These are phyloP conservation scores for Caenorhabditis latens DNA, from an alignment of 1,140 invertebrate species.

Conservation along the genomic window DNA sequence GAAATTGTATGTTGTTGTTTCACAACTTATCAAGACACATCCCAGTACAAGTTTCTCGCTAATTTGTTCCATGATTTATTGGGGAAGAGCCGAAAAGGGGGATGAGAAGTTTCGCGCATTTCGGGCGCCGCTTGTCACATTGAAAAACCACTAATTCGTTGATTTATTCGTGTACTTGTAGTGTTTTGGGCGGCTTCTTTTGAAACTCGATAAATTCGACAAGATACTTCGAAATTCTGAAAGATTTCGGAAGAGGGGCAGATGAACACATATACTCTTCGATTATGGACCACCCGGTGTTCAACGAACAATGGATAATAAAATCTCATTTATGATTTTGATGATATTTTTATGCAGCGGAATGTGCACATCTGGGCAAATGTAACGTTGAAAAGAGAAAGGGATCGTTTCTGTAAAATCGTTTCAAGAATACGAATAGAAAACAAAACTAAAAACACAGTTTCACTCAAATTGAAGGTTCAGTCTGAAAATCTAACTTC, in stretches of 20 bases:
- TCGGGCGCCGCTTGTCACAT: not conserved
- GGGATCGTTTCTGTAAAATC: no score
- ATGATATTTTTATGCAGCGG: not conserved
- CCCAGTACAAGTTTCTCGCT: not conserved
- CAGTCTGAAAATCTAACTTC: no score
- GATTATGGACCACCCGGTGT: conserved; percentile 29
- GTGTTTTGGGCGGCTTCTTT: not conserved
- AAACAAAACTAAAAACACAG: no score
- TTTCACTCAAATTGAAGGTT: no score
- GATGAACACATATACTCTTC: not conserved
- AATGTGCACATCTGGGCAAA: conserved; percentile 8
- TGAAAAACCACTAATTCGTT: conserved; percentile 50
- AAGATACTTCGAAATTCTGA: conserved; percentile 22
- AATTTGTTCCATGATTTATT: conserved; percentile 48
- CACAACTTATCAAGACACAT: conserved; percentile 25
- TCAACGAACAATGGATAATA: not conserved
- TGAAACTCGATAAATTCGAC: not conserved
- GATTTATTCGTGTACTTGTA: not conserved
- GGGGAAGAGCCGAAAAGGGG: conserved; percentile 7
- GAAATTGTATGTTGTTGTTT: conserved; percentile 4
- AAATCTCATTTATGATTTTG: conserved; percentile 7
- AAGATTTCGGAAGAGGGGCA: not conserved
- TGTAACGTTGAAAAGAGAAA: no score
- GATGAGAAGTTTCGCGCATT: conserved; percentile 30
- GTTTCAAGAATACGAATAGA: no score